phyloP scores from a whole-genome alignment of 2,797 vertebrate species.

The Paratrypauchen microcephalus region DNA sequence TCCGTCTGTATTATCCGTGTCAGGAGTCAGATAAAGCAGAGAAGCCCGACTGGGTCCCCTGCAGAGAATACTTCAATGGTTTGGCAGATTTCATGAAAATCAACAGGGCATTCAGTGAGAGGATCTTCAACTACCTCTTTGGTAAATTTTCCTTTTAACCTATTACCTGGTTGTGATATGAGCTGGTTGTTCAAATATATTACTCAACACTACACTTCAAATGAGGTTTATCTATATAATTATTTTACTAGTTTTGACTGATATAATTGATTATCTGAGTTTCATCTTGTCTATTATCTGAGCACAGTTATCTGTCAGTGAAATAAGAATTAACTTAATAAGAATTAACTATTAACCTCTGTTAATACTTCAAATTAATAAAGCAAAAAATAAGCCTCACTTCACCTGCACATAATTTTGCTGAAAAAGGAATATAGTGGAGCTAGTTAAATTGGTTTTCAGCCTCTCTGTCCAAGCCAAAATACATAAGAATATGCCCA shows the following conservation, averaged over 20 bases:
- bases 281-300: no score
- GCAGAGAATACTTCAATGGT: conserved; percentile 88
- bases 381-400: background rate
- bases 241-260: background rate
- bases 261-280: background rate
- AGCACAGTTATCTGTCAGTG: background rate
- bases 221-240: background rate
- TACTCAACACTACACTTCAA: background rate
- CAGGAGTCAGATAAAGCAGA: conserved; percentile 56
- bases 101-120: conserved; percentile 78
- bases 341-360: no score
- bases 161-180: background rate
- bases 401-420: no score
- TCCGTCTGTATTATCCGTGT: conserved; percentile 92
- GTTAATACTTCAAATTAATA: background rate
- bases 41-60: conserved; percentile 87
- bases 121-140: conserved; percentile 82
- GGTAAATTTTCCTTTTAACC: conserved; percentile 74
- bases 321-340: no score
- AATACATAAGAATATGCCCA: background rate
- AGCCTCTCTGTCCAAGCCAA: no score
- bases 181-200: background rate
- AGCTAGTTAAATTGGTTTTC: no score
- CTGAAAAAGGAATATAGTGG: no score
- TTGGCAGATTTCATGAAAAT: conserved; percentile 90